Conservation (phyloP, 2,888 invertebrate genomes). For the Dyspetes luteomarginatus region DNA sequence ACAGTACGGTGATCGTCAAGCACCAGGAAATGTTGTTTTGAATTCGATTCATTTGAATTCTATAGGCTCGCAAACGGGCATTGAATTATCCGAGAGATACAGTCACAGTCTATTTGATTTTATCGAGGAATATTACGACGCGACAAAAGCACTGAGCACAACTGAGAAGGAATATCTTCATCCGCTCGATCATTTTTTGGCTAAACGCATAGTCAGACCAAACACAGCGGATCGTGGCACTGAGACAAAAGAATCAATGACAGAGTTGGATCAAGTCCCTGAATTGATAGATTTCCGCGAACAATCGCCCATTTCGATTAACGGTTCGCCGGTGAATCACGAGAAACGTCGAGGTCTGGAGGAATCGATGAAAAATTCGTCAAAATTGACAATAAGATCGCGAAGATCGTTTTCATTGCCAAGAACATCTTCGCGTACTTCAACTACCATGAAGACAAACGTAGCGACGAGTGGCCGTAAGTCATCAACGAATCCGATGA, state of each 20-base stretch:
- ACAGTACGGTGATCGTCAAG: constrained; percentile 75
- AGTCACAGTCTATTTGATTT: constrained; percentile 74
- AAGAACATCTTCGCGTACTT: constrained; percentile 42
- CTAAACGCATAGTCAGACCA: constrained; percentile 62
- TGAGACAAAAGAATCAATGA: constrained; percentile 61
- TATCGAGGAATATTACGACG: constrained; percentile 70
- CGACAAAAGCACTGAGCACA: constrained; percentile 56
- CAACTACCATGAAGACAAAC: not conserved
- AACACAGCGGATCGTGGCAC: constrained; percentile 72
- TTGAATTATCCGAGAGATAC: constrained; percentile 65
- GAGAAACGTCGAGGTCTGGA: constrained; percentile 42
- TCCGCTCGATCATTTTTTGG: constrained; percentile 77
- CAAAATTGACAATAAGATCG: constrained; percentile 52
- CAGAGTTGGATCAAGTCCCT: constrained; percentile 57
- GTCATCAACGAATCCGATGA: constrained; percentile 17
- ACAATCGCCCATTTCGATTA: constrained; percentile 18
- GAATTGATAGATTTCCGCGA: constrained; percentile 57
- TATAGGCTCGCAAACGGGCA: constrained; percentile 54
- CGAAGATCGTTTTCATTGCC: constrained; percentile 46
- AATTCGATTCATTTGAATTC: constrained; percentile 79
- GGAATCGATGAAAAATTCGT: constrained; percentile 43
- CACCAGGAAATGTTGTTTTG: constrained; percentile 78
- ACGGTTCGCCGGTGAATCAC: not conserved
- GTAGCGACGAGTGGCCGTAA: not conserved
- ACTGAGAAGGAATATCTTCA: constrained; percentile 68